Evolutionary conservation across 2,113 vertebrate genomes (phyloP).

Genomic region (Oryzias javanicus): DNA sequence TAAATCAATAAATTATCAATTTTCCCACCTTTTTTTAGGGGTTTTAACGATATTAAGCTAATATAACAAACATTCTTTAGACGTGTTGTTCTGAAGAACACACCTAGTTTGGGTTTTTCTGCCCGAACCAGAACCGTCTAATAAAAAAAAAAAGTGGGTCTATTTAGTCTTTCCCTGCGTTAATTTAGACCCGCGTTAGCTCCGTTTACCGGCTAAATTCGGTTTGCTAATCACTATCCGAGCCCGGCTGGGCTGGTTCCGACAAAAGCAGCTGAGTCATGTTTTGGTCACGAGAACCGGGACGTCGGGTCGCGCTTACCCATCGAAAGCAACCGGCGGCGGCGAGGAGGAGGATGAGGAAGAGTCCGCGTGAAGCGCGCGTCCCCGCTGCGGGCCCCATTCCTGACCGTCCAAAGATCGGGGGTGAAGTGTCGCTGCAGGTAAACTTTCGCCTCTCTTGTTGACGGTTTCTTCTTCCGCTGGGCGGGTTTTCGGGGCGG

Average conservation of each 20-base stretch:
- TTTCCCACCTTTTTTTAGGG: neutral
- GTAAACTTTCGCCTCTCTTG: conserved; percentile 45
- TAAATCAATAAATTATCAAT: neutral
- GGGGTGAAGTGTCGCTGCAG: neutral
- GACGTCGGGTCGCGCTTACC: conserved; percentile 54
- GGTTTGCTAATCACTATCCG: neutral
- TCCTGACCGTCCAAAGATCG: neutral
- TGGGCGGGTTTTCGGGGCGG: conserved; percentile 16
- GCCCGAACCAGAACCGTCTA: too few relatives aligned
- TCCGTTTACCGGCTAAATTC: neutral
- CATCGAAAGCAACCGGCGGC: conserved; percentile 39
- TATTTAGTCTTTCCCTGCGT: too few relatives aligned
- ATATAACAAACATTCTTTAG: too few relatives aligned
- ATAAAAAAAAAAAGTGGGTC: too few relatives aligned
- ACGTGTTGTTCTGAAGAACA: too few relatives aligned
- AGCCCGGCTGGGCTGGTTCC: too few relatives aligned
- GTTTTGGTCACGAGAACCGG: conserved; percentile 17
- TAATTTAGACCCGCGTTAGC: neutral
- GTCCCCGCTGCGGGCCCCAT: conserved; percentile 46
- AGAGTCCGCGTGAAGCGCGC: neutral
- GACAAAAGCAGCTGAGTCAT: conserved; percentile 57
- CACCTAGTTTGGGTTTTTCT: too few relatives aligned
- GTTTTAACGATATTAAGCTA: too few relatives aligned
- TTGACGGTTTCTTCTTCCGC: conserved; percentile 44
- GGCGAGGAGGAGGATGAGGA: conserved; percentile 39